Percentiles rank a stretch among this genome's conserved stretches.
These are phyloP conservation scores for Tragelaphus buxtoni DNA, from an alignment of 2,113 vertebrate genomes.

Conservation along the genomic window DNA sequence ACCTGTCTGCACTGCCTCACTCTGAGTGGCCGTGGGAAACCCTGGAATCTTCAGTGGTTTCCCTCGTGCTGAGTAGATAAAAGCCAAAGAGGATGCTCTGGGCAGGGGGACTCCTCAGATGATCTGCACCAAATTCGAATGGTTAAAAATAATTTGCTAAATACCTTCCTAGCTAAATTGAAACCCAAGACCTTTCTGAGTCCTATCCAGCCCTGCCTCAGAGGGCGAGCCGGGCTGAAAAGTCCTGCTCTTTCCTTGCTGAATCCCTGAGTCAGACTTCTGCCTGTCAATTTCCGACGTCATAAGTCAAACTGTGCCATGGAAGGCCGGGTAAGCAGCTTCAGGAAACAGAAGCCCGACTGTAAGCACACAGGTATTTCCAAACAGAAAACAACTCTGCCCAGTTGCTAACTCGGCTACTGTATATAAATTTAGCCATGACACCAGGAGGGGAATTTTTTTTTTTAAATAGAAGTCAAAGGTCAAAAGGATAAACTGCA, in stretches of 20 bases:
- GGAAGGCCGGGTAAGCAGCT: slow-evolving; percentile 55
- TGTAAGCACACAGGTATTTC: slow-evolving; percentile 40
- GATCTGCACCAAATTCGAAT: slow-evolving; percentile 63
- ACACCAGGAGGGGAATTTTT: not conserved
- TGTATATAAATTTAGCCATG: not conserved
- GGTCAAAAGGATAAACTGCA: slow-evolving; percentile 7
- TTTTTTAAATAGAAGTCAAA: not conserved
- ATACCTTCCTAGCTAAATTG: slow-evolving; percentile 70
- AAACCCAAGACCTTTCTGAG: slow-evolving; percentile 67
- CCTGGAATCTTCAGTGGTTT: not conserved
- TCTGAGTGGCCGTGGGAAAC: not conserved
- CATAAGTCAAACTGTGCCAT: slow-evolving; percentile 36
- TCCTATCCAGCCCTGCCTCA: slow-evolving; percentile 66
- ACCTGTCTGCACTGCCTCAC: not conserved
- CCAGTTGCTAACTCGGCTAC: slow-evolving; percentile 37
- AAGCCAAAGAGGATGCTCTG: not conserved
- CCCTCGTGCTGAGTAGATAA: not conserved
- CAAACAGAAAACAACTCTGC: slow-evolving; percentile 41
- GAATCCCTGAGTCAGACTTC: slow-evolving; percentile 60
- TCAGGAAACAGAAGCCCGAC: slow-evolving; percentile 46
- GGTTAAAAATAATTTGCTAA: slow-evolving; percentile 69
- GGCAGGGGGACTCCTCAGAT: slow-evolving; percentile 45
- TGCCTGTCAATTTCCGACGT: slow-evolving; percentile 55
- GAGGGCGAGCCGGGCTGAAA: slow-evolving; percentile 50
- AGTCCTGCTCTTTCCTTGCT: slow-evolving; percentile 61